A percentile compares a stretch with the other conserved stretches of the same genome.
These are phyloP conservation scores for Epinotia demarniana DNA, from an alignment of 2,888 invertebrate species.

Conservation along the genomic window DNA sequence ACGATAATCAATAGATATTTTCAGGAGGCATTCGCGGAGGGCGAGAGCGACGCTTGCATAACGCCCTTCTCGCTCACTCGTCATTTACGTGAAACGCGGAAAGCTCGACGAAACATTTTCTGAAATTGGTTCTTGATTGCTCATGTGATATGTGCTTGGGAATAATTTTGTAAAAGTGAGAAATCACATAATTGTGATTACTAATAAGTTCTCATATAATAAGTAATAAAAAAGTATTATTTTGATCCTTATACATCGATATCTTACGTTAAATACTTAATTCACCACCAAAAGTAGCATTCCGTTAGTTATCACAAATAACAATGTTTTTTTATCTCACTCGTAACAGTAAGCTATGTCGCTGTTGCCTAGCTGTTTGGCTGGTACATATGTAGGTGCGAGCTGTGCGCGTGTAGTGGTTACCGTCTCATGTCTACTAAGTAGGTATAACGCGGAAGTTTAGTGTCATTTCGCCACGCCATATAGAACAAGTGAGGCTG, in stretches of 20 bases:
- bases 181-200: not conserved
- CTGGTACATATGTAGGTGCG: conserved; percentile 9
- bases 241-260: not conserved
- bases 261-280: not conserved
- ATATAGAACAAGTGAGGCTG: conserved; percentile 28
- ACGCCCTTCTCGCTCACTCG: conserved; percentile 71
- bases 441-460: conserved; percentile 26
- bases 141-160: conserved; percentile 7
- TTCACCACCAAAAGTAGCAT: conserved; percentile 7
- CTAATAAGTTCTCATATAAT: no score
- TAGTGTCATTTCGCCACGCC: conserved; percentile 23
- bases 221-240: not conserved
- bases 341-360: conserved; percentile 63
- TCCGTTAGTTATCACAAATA: conserved; percentile 47
- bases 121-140: conserved; percentile 38
- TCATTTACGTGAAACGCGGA: conserved; percentile 71
- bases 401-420: conserved; percentile 12
- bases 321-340: conserved; percentile 61
- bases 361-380: conserved; percentile 52
- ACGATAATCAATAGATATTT: conserved; percentile 85
- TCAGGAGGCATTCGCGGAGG: conserved; percentile 82
- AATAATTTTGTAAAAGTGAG: not conserved
- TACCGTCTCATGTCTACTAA: conserved; percentile 13
- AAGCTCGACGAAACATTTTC: conserved; percentile 53
- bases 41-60: conserved; percentile 67